Conservation (phyloP, 2,797 vertebrate species). For the Sebastes jordani region DNA sequence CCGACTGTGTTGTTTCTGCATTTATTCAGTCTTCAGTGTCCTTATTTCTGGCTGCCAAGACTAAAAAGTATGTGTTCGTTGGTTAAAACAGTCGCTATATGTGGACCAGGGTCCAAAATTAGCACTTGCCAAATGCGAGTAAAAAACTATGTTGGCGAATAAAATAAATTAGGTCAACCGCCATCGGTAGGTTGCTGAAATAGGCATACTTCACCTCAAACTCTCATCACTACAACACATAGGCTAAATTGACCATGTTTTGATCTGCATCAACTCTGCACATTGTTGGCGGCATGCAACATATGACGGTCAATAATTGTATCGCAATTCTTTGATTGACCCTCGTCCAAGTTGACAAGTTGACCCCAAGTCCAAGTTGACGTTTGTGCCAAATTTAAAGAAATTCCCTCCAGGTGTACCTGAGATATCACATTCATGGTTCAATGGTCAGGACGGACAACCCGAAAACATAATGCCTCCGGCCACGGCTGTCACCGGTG, state of each 20-base stretch:
- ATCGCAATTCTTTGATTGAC: background rate
- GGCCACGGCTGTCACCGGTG: no score
- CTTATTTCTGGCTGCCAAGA: background rate
- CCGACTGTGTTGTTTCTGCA: background rate
- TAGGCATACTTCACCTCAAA: background rate
- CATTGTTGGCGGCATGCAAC: background rate
- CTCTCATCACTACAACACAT: background rate
- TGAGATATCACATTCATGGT: no score
- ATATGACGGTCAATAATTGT: rapidly evolving
- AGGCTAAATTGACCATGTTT: background rate
- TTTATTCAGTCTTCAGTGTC: background rate
- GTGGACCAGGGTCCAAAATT: background rate
- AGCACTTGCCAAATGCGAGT: background rate
- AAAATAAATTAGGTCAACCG: background rate
- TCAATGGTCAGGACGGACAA: no score
- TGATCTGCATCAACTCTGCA: background rate
- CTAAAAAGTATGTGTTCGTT: background rate
- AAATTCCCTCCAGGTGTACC: rapidly evolving
- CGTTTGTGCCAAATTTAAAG: no score
- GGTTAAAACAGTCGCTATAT: background rate
- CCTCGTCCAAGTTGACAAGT: background rate
- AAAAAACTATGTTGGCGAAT: background rate
- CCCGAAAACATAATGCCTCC: no score
- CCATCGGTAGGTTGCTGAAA: background rate
- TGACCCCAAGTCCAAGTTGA: no score